Evolutionary conservation across 1,140 invertebrate genomes (phyloP), one percentile per base, ranked within the genome.

Genomic region (Leptonema lineaticorne): DNA sequence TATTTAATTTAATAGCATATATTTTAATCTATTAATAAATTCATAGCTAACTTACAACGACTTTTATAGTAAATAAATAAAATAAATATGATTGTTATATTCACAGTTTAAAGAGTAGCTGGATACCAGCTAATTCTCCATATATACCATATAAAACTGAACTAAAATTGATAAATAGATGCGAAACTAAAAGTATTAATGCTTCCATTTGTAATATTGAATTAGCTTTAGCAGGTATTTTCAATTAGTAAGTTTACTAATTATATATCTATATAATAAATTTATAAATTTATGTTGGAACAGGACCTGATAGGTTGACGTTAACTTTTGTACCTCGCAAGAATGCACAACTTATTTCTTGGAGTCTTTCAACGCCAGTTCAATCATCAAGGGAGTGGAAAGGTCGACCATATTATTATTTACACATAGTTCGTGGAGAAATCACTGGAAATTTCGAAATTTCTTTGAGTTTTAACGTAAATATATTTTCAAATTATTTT

Each of bases 21-120:
- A n/a, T n/a, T n/a, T n/a, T n/a, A n/a, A n/a, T n/a, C n/a, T n/a
- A n/a, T n/a, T n/a, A n/a, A n/a, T n/a, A n/a, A n/a, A n/a, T n/a
- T n/a, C n/a, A n/a, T n/a, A n/a, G n/a, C n/a, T n/a, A n/a, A n/a
- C n/a, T n/a, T n/a, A n/a, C n/a, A n/a, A n/a, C n/a, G n/a, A n/a
- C n/a, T n/a, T n/a, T n/a, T n/a, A n/a, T n/a, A n/a, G n/a, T n/a
- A n/a, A n/a, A n/a, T n/a, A n/a, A n/a, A n/a, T n/a, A n/a, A n/a
- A n/a, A n/a, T n/a, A n/a, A n/a, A n/a, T n/a, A n/a, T n/a, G n/a
- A n/a, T 8, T 24, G 4, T 26, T 57, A 27, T 6, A 16, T 18
- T 67, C 60, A 8, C 20, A 67, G 65, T 33, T 26, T 33, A 0
- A 46, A 14, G 14, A 59, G 65, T 16, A 58, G 53, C 48, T 67